A percentile compares a stretch with the other conserved stretches of the same genome.
Conservation (phyloP, 2,113 vertebrate genomes). For the Trogon surrucura region DNA sequence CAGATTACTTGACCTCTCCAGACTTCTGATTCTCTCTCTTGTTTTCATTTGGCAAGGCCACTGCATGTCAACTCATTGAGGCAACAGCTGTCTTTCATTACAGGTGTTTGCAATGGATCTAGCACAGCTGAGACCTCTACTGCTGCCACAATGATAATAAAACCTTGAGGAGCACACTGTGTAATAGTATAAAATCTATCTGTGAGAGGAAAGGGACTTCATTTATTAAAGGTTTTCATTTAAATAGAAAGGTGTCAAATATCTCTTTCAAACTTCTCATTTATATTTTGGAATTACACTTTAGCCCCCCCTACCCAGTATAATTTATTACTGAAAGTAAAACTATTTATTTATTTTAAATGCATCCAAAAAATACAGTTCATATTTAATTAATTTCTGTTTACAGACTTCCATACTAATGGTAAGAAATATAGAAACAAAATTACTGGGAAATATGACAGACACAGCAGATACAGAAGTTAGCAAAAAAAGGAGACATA, state of each 20-base stretch:
- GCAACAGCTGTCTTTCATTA: background rate
- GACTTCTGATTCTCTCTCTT: background rate
- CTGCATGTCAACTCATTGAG: background rate
- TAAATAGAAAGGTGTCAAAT: background rate
- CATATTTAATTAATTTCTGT: background rate
- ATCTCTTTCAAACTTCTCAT: background rate
- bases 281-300: background rate
- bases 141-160: background rate
- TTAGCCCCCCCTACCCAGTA: background rate
- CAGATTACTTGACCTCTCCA: background rate
- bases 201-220: background rate
- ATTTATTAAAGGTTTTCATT: background rate
- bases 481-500: background rate
- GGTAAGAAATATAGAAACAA: background rate
- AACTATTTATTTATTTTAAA: background rate
- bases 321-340: background rate
- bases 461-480: background rate
- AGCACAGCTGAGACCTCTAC: background rate
- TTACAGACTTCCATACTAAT: background rate
- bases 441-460: background rate
- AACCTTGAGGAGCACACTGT: background rate
- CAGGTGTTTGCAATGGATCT: background rate
- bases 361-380: background rate
- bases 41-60: background rate
- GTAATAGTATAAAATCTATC: background rate